These are phyloP conservation scores for Ranitomeya variabilis DNA, from an alignment of 2,113 vertebrate species.

Conservation along the genomic window DNA sequence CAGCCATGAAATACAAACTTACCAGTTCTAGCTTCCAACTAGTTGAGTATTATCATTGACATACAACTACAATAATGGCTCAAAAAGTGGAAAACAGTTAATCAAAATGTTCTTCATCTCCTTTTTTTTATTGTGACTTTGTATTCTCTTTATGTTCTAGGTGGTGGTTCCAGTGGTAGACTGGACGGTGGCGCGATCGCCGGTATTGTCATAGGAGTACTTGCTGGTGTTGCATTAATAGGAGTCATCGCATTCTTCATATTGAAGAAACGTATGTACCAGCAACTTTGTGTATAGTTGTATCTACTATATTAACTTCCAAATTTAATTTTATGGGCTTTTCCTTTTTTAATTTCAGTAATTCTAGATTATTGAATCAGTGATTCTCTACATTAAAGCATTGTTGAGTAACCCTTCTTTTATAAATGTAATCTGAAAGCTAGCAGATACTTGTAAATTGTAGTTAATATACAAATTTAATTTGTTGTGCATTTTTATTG, in stretches of 20 bases:
- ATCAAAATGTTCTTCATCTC: neutral
- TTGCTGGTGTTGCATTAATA: neutral
- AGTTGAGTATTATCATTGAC: neutral
- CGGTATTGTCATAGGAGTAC: conserved; percentile 11
- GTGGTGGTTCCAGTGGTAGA: neutral
- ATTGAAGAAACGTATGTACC: conserved; percentile 8
- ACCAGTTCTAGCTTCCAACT: neutral
- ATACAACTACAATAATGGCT: neutral
- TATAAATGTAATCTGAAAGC: too few relatives aligned
- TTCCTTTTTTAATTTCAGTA: too few relatives aligned
- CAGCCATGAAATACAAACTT: neutral
- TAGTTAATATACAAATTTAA: too few relatives aligned
- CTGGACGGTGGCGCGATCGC: neutral
- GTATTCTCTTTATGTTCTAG: neutral
- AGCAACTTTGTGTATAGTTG: neutral
- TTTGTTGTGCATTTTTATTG: too few relatives aligned
- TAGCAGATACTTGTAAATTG: too few relatives aligned
- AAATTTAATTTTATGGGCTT: neutral
- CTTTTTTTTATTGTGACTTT: neutral
- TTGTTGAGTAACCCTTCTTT: too few relatives aligned
- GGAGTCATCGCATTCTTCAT: conserved; percentile 11
- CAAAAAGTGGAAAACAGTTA: too few relatives aligned
- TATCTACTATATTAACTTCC: neutral
- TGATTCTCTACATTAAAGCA: too few relatives aligned
- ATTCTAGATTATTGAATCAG: too few relatives aligned